Evolutionary conservation across 2,888 invertebrate genomes (phyloP).

Genomic region (Spodoptera littoralis): DNA sequence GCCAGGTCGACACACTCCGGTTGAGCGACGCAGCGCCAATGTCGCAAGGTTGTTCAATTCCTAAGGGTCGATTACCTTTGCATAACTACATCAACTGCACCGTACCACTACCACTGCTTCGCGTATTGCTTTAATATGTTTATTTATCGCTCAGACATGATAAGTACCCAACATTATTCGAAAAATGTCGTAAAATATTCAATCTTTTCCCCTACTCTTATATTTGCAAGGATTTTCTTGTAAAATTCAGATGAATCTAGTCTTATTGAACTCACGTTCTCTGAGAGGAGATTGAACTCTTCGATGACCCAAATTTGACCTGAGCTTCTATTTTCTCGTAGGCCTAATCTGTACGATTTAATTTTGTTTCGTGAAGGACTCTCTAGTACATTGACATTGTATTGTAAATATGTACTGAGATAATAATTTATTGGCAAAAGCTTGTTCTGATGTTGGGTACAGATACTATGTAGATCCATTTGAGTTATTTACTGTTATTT

Average conservation of each 20-base stretch:
- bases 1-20: constrained; percentile 65
- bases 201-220: constrained; percentile 10
- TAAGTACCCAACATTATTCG: constrained; percentile 18
- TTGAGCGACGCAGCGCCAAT: constrained; percentile 56
- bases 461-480: too few relatives aligned
- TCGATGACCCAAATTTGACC: constrained; percentile 53
- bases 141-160: constrained; percentile 47
- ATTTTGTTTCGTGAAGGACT: constrained; percentile 33
- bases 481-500: too few relatives aligned
- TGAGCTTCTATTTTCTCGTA: constrained; percentile 36
- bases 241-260: constrained; percentile 29
- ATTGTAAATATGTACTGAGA: constrained; percentile 16
- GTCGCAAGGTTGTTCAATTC: constrained; percentile 67
- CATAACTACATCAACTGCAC: constrained; percentile 41
- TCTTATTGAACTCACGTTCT: constrained; percentile 26
- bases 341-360: constrained; percentile 31
- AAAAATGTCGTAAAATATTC: constrained; percentile 16
- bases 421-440: constrained; percentile 11
- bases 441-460: constrained; percentile 10
- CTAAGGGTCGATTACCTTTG: constrained; percentile 61
- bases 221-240: not conserved
- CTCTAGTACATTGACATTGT: constrained; percentile 29
- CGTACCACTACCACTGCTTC: constrained; percentile 43
- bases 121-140: constrained; percentile 47
- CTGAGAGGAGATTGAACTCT: constrained; percentile 46